phyloP scores from a whole-genome alignment of 2,797 vertebrate species.

The Dallia pectoralis region DNA sequence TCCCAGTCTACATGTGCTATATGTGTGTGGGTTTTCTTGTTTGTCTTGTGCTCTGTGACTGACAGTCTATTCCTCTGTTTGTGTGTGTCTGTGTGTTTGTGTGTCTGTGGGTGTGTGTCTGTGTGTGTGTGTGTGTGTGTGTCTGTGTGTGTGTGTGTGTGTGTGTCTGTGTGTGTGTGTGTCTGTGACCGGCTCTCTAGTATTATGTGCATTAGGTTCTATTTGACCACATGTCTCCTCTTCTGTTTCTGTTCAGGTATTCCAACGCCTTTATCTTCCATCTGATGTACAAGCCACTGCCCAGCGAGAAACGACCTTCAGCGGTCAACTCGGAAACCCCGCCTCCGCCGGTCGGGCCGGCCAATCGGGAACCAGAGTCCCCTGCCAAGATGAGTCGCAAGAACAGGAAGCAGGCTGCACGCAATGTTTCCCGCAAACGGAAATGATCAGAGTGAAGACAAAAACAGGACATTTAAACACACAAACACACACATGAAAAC shows the following conservation, averaged over 20 bases:
- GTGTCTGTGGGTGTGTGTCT: no score
- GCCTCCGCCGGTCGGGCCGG: background rate
- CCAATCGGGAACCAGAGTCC: background rate
- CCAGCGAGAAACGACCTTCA: background rate
- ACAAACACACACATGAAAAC: no score
- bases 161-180: no score
- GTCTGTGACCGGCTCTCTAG: no score
- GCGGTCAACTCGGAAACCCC: background rate
- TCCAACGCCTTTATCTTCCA: slow-evolving; percentile 9
- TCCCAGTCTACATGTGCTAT: background rate
- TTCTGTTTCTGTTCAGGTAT: background rate
- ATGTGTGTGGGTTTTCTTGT: background rate
- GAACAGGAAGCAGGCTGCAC: slow-evolving; percentile 10
- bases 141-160: no score
- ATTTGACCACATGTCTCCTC: no score
- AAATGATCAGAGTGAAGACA: background rate
- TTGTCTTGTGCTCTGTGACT: background rate
- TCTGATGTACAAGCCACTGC: background rate
- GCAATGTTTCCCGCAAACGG: slow-evolving; percentile 9
- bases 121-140: no score
- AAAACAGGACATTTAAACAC: no score
- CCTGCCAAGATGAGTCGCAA: slow-evolving; percentile 7
- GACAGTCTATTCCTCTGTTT: no score
- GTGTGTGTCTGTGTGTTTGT: no score
- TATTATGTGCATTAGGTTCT: no score